Base-by-base conservation (phyloP, 2,888 invertebrate genomes). In the Metacarcinus magister region DNA sequence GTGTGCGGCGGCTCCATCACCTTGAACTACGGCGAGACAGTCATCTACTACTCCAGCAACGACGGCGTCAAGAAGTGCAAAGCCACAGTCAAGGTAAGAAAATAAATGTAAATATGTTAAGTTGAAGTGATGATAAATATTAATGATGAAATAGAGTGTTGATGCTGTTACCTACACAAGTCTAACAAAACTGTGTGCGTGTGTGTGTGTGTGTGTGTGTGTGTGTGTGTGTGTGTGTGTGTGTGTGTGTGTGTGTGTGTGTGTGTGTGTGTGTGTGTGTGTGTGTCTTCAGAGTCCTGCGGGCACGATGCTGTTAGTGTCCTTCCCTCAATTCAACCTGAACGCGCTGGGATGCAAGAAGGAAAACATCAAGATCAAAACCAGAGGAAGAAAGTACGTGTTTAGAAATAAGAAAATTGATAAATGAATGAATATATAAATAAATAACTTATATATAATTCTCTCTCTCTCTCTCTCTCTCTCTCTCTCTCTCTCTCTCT, bases 161-260 rank as follows among this genome's bases (percentile, higher is more conserved):
- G 4, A 48, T 54, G 13, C 19, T 19, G 19, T 54, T 19, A 19
- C 67, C 19, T n/a, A 67, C 13, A 19, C 4, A 67, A 23, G 7
- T 19, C 67, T 67, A 0, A 67, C 4, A 1, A n/a, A n/a, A 19
- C 19, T 67, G 67, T 67, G 67, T 60, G 60, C 16, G 60, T 60
- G 60, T 67, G 67, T 67, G 67, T 67, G 67, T 67, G 67, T 67
- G 67, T 67, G 67, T 67, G 67, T 67, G 67, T 67, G 67, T 67
- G 67, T 67, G 67, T 67, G 67, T 67, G 67, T 67, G 67, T 67
- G 67, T 67, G 67, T 67, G 67, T 67, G 67, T 67, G 67, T 67
- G 67, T 67, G 67, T 67, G 67, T 67, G 67, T 67, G 67, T 67
- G 67, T 67, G 67, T 67, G 67, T 67, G 67, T 67, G 67, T 67